Percentiles rank a stretch among this genome's conserved stretches.
Evolutionary conservation across 1,140 invertebrate genomes (phyloP).

Genomic region (Drosophila saltans): DNA sequence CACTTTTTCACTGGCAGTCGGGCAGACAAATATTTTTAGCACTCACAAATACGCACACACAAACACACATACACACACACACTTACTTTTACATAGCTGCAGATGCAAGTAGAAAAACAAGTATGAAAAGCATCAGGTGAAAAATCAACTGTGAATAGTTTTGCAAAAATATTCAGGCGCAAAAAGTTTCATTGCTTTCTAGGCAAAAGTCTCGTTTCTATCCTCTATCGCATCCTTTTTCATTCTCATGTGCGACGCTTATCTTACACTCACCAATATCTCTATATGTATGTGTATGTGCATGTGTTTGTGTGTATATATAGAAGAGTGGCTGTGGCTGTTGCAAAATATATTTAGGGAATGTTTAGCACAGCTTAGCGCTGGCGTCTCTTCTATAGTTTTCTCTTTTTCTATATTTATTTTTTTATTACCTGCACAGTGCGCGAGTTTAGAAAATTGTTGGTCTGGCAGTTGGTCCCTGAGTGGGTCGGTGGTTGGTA

Average conservation of each 20-base stretch:
- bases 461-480: constrained; percentile 62
- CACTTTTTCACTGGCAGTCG: constrained; percentile 28
- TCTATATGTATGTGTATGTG: constrained; percentile 21
- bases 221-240: constrained; percentile 6
- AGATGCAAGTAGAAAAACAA: constrained; percentile 13
- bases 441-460: constrained; percentile 76
- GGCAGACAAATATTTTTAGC: constrained; percentile 76
- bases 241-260: constrained; percentile 58
- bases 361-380: constrained; percentile 80
- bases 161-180: constrained; percentile 75
- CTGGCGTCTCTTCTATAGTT: constrained; percentile 36
- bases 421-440: constrained; percentile 60
- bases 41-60: constrained; percentile 32
- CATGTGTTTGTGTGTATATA: constrained; percentile 32
- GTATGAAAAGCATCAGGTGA: constrained; percentile 77
- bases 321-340: constrained; percentile 67
- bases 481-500: constrained; percentile 36
- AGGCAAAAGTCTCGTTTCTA: constrained; percentile 30
- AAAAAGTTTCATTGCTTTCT: constrained; percentile 75
- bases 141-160: constrained; percentile 82
- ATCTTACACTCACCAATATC: constrained; percentile 38
- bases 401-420: constrained; percentile 10
- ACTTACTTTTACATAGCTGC: background rate
- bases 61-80: background rate
- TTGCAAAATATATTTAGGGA: constrained; percentile 80